These are phyloP conservation scores for Chionomys nivalis DNA, from an alignment of 2,113 vertebrate species.

Conservation along the genomic window DNA sequence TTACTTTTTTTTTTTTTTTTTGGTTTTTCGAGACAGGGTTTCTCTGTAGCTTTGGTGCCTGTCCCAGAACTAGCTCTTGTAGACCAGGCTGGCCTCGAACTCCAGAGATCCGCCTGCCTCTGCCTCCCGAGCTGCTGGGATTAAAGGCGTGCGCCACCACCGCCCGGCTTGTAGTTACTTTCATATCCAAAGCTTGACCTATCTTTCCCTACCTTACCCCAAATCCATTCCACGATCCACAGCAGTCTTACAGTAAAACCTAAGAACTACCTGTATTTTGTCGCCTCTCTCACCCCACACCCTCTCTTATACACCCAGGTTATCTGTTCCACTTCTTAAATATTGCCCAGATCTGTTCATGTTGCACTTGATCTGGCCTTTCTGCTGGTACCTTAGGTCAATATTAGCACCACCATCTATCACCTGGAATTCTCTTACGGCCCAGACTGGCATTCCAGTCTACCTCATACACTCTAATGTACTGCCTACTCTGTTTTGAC, in stretches of 20 bases:
- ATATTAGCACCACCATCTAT: background rate
- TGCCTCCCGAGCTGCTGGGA: too few relatives aligned
- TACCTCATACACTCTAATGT: background rate
- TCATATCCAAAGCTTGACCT: background rate
- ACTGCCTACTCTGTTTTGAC: background rate
- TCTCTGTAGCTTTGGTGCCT: too few relatives aligned
- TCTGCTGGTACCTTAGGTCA: background rate
- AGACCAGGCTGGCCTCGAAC: too few relatives aligned
- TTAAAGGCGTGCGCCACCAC: too few relatives aligned
- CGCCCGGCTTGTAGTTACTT: background rate
- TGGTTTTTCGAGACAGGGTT: too few relatives aligned
- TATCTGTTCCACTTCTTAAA: background rate
- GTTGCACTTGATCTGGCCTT: background rate
- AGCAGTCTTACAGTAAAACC: slow-evolving; percentile 5
- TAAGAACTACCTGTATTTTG: background rate
- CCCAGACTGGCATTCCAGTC: too few relatives aligned
- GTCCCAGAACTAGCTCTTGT: too few relatives aligned
- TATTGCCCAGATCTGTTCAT: background rate
- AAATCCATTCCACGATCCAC: background rate
- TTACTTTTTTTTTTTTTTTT: too few relatives aligned
- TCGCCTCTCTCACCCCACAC: background rate
- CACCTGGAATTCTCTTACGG: background rate
- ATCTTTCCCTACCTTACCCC: background rate
- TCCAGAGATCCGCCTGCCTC: too few relatives aligned
- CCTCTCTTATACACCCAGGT: background rate